Base-by-base conservation (phyloP, 1,140 invertebrate species). In the Heliothis virescens region DNA sequence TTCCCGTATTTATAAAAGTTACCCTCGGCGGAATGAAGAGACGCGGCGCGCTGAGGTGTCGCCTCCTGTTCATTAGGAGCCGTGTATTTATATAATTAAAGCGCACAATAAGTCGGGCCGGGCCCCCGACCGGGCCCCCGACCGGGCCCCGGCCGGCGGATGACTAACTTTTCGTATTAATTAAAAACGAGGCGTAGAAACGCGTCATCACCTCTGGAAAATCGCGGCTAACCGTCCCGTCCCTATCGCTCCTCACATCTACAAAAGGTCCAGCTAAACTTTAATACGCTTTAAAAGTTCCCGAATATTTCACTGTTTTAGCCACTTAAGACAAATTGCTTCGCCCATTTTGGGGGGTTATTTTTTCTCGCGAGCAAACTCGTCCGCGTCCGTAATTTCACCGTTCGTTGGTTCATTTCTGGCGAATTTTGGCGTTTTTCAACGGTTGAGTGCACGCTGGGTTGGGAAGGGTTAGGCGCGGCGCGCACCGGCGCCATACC, bases 241-340 rank as follows among this genome's bases (percentile, higher is more conserved):
- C 76, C 74, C 78, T 84, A 85, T 87, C 85, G 63, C 63, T 67
- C 69, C 74, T 82, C 82, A 82, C 82, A 86, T 87, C 85, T 86
- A 85, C 82, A 85, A 86, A 86, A 81, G 84, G 84, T 85, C 84
- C 82, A 79, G 73, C 79, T 69, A 83, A 91, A 91, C 87, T 91
- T 91, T 90, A 90, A 92, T 91, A 90, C 87, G 85, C 80, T 88
- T 83, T 84, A 85, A 86, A 92, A 92, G 85, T 92, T 91, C 81
- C 83, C 84, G 84, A 90, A 92, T 91, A 91, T 90, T 92, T 92
- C 87, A 91, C 88, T 87, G 89, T 89, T 92, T 90, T 85, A 90
- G 86, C 89, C 90, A 90, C 91, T 92, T 89, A 89, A 88, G 89
- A 92, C 89, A 91, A 92, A 92, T 92, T 92, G 88, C 91, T 86